Percentiles rank a stretch among this genome's conserved stretches.
phyloP scores from a whole-genome alignment of 1,140 invertebrate genomes.

The Heliconius melpomene region DNA sequence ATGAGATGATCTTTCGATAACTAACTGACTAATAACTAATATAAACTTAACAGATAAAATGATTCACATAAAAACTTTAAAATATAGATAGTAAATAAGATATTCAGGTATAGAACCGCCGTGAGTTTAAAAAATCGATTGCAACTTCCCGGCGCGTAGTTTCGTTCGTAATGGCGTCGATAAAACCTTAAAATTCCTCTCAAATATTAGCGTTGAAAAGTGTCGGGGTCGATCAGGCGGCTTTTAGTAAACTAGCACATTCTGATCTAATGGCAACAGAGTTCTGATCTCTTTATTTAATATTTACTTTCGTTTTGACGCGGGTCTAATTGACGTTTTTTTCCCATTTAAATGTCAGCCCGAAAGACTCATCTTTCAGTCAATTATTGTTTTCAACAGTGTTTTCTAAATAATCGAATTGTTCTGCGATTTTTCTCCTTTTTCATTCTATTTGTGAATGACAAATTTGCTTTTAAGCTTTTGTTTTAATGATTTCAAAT shows the following conservation, averaged over 20 bases:
- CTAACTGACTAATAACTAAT: too few relatives aligned
- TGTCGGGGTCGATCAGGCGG: conserved; percentile 44
- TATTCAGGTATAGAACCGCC: background rate
- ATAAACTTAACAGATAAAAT: too few relatives aligned
- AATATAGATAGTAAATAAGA: background rate
- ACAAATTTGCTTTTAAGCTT: background rate
- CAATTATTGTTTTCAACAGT: conserved; percentile 34
- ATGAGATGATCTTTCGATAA: too few relatives aligned
- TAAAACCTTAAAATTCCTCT: conserved; percentile 46
- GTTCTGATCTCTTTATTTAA: conserved; percentile 31
- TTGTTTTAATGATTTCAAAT: background rate
- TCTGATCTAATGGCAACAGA: conserved; percentile 32
- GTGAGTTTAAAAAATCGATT: conserved; percentile 17
- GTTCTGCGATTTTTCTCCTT: background rate
- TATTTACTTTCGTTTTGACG: conserved; percentile 37
- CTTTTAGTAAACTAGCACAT: conserved; percentile 44
- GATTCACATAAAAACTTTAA: background rate
- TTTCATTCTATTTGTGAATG: background rate
- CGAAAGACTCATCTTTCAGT: conserved; percentile 30
- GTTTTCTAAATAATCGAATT: conserved; percentile 26
- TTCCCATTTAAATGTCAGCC: conserved; percentile 35
- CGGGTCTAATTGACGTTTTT: conserved; percentile 39
- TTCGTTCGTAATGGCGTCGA: conserved; percentile 38
- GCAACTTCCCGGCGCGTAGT: conserved; percentile 18
- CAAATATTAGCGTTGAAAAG: conserved; percentile 48